These are phyloP conservation scores for Hemitrygon akajei DNA, from an alignment of 2,797 vertebrate species.

Conservation along the genomic window DNA sequence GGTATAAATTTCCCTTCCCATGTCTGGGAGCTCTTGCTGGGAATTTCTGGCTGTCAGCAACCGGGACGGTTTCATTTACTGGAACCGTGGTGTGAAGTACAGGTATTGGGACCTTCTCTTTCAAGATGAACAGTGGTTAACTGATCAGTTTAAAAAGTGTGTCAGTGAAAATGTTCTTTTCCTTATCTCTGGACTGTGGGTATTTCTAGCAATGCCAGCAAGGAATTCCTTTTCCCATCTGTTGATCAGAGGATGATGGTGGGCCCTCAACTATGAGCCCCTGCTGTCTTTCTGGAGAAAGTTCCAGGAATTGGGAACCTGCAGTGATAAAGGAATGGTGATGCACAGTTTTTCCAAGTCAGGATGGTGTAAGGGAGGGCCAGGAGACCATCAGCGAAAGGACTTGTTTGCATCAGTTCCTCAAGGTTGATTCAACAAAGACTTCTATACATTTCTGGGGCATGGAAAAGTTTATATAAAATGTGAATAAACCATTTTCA, in stretches of 20 bases:
- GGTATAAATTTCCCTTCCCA: not conserved
- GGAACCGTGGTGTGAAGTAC: not conserved
- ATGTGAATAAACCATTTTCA: not conserved
- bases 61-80: not conserved
- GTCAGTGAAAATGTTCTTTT: not conserved
- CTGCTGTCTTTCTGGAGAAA: no score
- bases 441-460: not conserved
- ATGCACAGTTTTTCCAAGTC: no score
- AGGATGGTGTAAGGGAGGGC: no score
- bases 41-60: not conserved
- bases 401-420: not conserved
- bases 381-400: not conserved
- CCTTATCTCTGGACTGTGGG: no score
- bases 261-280: no score
- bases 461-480: not conserved
- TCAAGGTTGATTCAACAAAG: not conserved
- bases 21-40: not conserved
- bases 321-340: no score
- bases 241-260: no score
- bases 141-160: not conserved
- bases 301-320: no score
- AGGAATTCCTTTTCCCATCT: no score
- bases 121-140: not conserved
- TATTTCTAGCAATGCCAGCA: no score
- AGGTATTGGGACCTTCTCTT: not conserved